phyloP scores from a whole-genome alignment of 2,113 vertebrate genomes.

The Laterallus jamaicensis region DNA sequence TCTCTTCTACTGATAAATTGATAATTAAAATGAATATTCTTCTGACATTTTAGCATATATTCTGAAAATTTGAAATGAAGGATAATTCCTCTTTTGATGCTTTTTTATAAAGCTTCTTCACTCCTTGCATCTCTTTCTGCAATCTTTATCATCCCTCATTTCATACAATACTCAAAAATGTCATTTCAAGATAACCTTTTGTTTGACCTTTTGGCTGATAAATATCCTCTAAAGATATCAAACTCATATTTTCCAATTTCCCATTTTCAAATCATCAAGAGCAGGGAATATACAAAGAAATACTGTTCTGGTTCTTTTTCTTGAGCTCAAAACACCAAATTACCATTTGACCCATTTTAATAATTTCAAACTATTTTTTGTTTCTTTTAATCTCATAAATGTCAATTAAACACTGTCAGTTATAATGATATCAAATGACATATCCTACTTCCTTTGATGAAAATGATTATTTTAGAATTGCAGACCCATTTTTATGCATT shows the following conservation, averaged over 20 bases:
- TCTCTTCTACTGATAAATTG: background rate
- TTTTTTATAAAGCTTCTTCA: background rate
- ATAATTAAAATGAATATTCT: background rate
- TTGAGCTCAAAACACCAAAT: conserved; percentile 21
- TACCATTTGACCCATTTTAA: conserved; percentile 35
- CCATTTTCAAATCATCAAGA: background rate
- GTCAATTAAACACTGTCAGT: conserved; percentile 16
- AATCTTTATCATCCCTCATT: background rate
- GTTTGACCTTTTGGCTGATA: conserved; percentile 46
- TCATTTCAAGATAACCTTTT: conserved; percentile 46
- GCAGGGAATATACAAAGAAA: background rate
- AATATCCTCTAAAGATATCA: conserved; percentile 30
- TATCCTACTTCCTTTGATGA: background rate
- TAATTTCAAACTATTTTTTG: conserved; percentile 1
- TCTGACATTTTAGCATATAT: conserved; percentile 11
- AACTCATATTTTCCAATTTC: conserved; percentile 37
- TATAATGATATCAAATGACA: conserved; percentile 5
- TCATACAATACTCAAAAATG: conserved; percentile 51
- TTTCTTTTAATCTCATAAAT: conserved; percentile 44
- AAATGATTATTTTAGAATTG: background rate
- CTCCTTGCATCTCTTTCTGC: conserved; percentile 19
- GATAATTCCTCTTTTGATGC: background rate
- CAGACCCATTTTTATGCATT: background rate
- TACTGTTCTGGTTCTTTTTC: background rate
- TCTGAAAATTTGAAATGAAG: background rate